Evolutionary conservation across 1,140 invertebrate genomes (phyloP).

Genomic region (Drosophila fuyamai): DNA sequence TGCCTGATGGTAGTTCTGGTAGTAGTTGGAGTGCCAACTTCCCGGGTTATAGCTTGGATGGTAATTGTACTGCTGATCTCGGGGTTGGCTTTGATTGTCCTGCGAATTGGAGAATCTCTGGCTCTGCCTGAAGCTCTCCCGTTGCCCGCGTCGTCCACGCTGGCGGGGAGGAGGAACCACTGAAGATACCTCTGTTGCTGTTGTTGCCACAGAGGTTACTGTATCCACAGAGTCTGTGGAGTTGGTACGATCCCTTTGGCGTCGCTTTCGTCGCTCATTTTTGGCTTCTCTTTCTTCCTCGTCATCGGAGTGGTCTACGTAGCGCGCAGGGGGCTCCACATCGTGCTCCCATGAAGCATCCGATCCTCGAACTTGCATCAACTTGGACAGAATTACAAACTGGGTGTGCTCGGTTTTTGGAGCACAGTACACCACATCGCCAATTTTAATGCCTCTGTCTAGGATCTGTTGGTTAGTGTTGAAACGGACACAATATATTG

Average conservation of each 20-base stretch:
- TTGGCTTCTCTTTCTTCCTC: conserved; percentile 89
- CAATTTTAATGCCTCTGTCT: conserved; percentile 87
- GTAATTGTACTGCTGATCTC: conserved; percentile 61
- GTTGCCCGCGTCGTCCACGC: conserved; percentile 53
- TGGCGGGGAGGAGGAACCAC: conserved; percentile 35
- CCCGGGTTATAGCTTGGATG: conserved; percentile 77
- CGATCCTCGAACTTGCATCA: conserved; percentile 90
- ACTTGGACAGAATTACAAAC: conserved; percentile 90
- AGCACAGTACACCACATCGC: conserved; percentile 91
- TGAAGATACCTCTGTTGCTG: conserved; percentile 34
- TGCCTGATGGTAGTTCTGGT: conserved; percentile 69
- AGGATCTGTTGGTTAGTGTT: conserved; percentile 91
- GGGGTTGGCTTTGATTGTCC: conserved; percentile 22
- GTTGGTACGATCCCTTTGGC: conserved; percentile 57
- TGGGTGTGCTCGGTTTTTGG: conserved; percentile 90
- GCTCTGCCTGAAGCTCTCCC: conserved; percentile 42
- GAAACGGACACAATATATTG: conserved; percentile 93
- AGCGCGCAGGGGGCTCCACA: conserved; percentile 90
- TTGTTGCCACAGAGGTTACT: conserved; percentile 26
- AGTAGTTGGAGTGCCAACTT: conserved; percentile 83
- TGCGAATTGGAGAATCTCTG: conserved; percentile 15
- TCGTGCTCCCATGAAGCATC: conserved; percentile 94
- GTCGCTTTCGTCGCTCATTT: conserved; percentile 82
- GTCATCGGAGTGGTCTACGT: conserved; percentile 94
- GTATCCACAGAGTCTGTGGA: conserved; percentile 64